Evolutionary conservation across 2,113 vertebrate genomes (phyloP).

Genomic region (Macaca nemestrina): DNA sequence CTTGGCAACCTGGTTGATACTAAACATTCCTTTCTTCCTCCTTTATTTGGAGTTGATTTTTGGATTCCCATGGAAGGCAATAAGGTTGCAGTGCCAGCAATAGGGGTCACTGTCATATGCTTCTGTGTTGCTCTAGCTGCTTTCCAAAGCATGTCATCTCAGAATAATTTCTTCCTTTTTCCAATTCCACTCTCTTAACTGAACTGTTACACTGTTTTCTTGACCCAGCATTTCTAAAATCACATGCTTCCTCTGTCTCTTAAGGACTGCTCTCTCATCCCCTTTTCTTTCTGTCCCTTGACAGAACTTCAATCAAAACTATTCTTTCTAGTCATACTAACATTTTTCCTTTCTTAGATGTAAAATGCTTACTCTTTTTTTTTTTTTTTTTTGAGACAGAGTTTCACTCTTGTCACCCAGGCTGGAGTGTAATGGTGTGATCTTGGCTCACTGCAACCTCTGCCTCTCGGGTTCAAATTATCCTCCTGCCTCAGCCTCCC

Average conservation of each 20-base stretch:
- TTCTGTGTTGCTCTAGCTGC: background rate
- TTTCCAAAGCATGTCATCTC: background rate
- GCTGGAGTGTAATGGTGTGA: too few species aligned
- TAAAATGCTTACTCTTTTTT: conserved; percentile 29
- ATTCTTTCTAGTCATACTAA: conserved; percentile 16
- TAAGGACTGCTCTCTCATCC: background rate
- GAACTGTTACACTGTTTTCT: conserved; percentile 41
- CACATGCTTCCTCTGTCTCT: conserved; percentile 23
- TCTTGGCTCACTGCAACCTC: too few species aligned
- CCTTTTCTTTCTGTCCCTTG: conserved; percentile 40
- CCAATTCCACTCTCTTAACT: background rate
- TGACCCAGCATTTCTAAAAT: conserved; percentile 50
- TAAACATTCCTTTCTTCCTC: conserved; percentile 19
- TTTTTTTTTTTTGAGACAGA: too few species aligned
- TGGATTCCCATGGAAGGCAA: background rate
- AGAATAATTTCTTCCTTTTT: conserved; percentile 40
- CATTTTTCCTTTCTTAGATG: conserved; percentile 27
- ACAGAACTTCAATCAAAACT: conserved; percentile 44
- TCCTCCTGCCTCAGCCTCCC: too few species aligned
- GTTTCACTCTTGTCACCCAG: too few species aligned
- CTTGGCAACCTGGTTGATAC: conserved; percentile 35
- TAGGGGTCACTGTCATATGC: background rate
- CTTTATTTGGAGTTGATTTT: background rate
- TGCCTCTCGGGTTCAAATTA: too few species aligned
- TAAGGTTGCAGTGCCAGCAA: background rate